Evolutionary conservation across 2,113 vertebrate species (phyloP).

Genomic region (Picathartes gymnocephalus): DNA sequence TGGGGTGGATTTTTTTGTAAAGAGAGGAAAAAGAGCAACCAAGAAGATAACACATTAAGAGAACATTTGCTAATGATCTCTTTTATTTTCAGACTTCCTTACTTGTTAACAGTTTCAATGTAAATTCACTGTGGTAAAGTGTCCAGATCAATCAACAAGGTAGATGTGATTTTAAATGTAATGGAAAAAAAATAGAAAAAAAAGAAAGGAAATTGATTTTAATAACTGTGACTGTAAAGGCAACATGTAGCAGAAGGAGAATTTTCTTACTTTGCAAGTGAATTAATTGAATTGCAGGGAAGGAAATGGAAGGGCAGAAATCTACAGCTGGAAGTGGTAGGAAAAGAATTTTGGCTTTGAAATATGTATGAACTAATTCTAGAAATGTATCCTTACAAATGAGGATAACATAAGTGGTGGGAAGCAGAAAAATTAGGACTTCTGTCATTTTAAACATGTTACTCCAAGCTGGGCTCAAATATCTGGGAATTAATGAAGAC

Average conservation of each 20-base stretch:
- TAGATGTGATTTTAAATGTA: not conserved
- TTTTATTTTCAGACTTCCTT: not conserved
- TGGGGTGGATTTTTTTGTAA: not conserved
- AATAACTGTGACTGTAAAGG: not conserved
- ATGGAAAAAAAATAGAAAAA: not conserved
- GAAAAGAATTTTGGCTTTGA: not conserved
- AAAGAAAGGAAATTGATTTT: not conserved
- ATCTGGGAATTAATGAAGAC: not conserved
- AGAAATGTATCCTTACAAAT: not conserved
- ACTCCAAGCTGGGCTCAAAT: not conserved
- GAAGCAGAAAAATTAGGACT: not conserved
- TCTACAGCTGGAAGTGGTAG: not conserved
- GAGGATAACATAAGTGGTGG: not conserved
- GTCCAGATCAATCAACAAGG: not conserved
- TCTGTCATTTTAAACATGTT: not conserved
- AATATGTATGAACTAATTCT: not conserved
- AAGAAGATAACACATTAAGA: not conserved
- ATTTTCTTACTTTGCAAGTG: not conserved
- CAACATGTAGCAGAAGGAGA: not conserved
- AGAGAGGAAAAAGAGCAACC: not conserved
- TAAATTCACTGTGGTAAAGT: not conserved
- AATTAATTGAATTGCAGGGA: slow-evolving; percentile 13
- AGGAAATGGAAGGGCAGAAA: not conserved
- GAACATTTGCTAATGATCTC: not conserved
- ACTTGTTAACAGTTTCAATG: not conserved